Evolutionary conservation across 2,797 vertebrate species (phyloP).

Genomic region (Lepus oiostolus): DNA sequence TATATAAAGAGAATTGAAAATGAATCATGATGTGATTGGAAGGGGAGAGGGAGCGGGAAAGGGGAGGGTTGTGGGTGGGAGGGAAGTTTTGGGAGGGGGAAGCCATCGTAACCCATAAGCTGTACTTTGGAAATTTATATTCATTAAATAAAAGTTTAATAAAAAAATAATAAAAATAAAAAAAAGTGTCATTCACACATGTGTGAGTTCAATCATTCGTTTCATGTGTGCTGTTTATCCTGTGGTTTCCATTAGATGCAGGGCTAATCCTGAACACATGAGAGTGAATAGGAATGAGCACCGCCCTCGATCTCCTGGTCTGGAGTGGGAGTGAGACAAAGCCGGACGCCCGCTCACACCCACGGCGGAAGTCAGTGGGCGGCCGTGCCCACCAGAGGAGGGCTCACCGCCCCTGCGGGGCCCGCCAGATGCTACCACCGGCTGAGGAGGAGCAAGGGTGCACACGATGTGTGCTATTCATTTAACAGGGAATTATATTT

Average conservation of each 20-base stretch:
- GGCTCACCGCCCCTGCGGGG: background rate
- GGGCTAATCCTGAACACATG: too few species aligned
- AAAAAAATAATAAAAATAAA: too few species aligned
- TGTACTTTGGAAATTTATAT: too few species aligned
- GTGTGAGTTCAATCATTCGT: background rate
- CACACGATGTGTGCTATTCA: background rate
- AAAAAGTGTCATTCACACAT: background rate
- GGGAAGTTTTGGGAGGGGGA: too few species aligned
- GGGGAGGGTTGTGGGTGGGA: too few species aligned
- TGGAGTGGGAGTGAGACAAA: too few species aligned
- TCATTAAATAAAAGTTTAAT: too few species aligned
- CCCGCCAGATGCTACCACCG: background rate
- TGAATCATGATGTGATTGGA: too few species aligned
- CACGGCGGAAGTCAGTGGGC: fast-evolving
- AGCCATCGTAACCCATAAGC: too few species aligned
- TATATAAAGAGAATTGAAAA: too few species aligned
- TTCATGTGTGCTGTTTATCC: fast-evolving
- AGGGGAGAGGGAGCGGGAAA: too few species aligned
- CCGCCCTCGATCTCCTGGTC: fast-evolving
- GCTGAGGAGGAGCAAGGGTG: too few species aligned
- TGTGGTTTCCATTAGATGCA: background rate
- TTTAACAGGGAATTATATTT: background rate
- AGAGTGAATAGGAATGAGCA: fast-evolving
- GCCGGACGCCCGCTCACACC: fast-evolving
- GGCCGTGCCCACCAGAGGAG: fast-evolving